Evolutionary conservation across 2,888 invertebrate species (phyloP).

Genomic region (Pseudoips prasinana): DNA sequence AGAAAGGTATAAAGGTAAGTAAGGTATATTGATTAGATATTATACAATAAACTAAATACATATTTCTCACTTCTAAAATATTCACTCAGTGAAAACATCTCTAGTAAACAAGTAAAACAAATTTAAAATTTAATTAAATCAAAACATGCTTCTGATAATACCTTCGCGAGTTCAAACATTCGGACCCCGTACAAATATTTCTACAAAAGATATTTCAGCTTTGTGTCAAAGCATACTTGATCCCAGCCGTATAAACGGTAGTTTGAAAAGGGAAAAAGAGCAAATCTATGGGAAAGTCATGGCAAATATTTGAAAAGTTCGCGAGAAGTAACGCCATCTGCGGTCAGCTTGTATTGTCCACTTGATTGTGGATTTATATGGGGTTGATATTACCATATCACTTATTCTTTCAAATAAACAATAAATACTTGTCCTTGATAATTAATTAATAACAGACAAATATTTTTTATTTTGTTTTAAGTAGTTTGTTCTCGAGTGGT

Average conservation of each 20-base stretch:
- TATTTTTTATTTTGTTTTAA: too few species aligned
- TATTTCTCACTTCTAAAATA: too few species aligned
- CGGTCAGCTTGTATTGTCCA: constrained; percentile 70
- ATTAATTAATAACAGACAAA: too few species aligned
- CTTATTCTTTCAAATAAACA: too few species aligned
- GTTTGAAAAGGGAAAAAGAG: constrained; percentile 57
- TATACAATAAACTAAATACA: too few species aligned
- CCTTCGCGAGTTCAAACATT: constrained; percentile 27
- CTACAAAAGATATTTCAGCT: constrained; percentile 50
- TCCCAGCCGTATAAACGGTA: constrained; percentile 66
- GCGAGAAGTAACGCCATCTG: constrained; percentile 62
- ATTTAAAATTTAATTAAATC: constrained; percentile 28
- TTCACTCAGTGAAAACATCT: too few species aligned
- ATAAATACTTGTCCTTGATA: too few species aligned
- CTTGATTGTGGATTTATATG: constrained; percentile 35
- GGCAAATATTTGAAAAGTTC: constrained; percentile 79
- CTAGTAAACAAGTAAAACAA: constrained; percentile 1
- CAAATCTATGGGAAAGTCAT: constrained; percentile 68
- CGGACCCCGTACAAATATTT: constrained; percentile 53
- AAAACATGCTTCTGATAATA: constrained; percentile 16
- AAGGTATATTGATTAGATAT: too few species aligned
- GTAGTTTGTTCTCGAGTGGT: too few species aligned
- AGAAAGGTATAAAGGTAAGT: too few species aligned
- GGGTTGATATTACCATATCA: constrained; percentile 34
- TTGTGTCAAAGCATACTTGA: constrained; percentile 80